Evolutionary conservation across 2,797 vertebrate species (phyloP), one percentile per base, ranked within the genome.

Genomic region (Acrossocheilus fasciatus): DNA sequence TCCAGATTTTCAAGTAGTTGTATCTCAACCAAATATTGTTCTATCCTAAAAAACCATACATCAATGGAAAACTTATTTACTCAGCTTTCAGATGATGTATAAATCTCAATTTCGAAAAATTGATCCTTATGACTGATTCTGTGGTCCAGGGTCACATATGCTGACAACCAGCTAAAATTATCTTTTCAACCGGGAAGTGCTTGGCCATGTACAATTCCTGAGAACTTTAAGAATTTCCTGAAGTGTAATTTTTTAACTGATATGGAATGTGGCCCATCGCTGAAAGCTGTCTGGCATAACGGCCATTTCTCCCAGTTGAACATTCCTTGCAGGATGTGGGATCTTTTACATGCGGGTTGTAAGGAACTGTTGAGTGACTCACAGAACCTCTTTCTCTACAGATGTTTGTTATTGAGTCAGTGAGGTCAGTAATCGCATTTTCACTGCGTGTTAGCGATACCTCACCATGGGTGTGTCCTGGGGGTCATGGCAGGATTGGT

Each of bases 361-460:
- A 69, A 14, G 26, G 43, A 87, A 62, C 66, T 64, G 30, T 62
- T 87, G 23, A 81, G 73, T 84, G 87, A 83, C 86, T 87, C 72
- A 70, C 6, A 11, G 70, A 73, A 87, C 87, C 80, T 68, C 88
- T 90, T 77, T 86, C 69, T 90, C 88, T 87, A 88, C 91, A 93
- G 89, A 91, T 94, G 93, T 94, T 94, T 93, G 91, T 94, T 93
- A 91, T 93, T 92, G 90, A 91, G 87, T 87, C 84, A 23, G 85
- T 88, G 85, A 91, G 91, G 92, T 94, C 91, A 93, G 83, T 83
- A 91, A 91, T 89, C 91, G 90, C 89, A 83, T 88, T 90, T 92
- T 92, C 90, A 87, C 88, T 88, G 91, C 84, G 82, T 86, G 80
- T 91, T 89, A 91, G 81, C 26, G n/a, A 88, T 87, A 85, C 88